A percentile compares a stretch with the other conserved stretches of the same genome.
phyloP scores from a whole-genome alignment of 2,797 vertebrate genomes.

The Otus scops region DNA sequence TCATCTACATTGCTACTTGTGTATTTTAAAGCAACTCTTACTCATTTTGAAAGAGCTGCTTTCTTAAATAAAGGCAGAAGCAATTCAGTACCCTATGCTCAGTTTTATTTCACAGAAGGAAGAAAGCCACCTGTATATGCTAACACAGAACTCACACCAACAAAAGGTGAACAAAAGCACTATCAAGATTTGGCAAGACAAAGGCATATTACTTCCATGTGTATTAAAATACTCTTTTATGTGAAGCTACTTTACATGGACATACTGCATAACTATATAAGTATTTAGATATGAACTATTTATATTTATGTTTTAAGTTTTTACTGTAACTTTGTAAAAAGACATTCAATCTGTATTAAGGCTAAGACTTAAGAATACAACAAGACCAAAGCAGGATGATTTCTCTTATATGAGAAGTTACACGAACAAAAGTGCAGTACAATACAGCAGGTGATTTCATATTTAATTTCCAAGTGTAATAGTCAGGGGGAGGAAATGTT shows the following conservation, averaged over 20 bases:
- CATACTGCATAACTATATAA: background rate
- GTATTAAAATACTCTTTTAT: background rate
- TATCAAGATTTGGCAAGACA: background rate
- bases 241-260: background rate
- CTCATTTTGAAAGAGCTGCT: background rate
- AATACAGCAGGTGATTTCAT: constrained; percentile 28
- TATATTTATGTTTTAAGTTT: background rate
- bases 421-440: background rate
- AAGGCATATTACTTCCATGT: background rate
- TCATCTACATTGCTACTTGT: background rate
- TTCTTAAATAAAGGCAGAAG: background rate
- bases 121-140: constrained; percentile 13
- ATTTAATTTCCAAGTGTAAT: background rate
- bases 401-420: background rate
- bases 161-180: constrained; percentile 46
- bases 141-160: background rate
- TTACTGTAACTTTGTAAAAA: background rate
- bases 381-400: background rate
- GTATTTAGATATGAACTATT: background rate
- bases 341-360: background rate
- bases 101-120: background rate
- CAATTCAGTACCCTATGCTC: background rate
- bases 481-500: background rate
- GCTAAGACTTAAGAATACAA: background rate
- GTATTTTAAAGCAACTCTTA: background rate